Percentiles rank a stretch among this genome's conserved stretches.
These are phyloP conservation scores for Idaea dimidiata DNA, from an alignment of 2,888 invertebrate species.

Conservation along the genomic window DNA sequence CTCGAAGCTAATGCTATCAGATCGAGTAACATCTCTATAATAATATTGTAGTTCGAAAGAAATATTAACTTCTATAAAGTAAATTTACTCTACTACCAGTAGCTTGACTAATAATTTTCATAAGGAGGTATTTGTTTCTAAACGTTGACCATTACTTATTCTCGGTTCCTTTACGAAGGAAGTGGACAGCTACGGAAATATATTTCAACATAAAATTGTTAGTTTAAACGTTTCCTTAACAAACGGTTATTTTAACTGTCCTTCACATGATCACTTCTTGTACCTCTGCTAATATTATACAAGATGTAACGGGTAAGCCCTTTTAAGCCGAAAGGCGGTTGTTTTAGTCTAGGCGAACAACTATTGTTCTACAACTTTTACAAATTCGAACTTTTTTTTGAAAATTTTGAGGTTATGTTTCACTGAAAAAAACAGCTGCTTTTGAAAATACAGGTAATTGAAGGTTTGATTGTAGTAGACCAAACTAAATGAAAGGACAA, in stretches of 20 bases:
- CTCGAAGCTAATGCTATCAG: neutral
- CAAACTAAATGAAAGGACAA: too few relatives aligned
- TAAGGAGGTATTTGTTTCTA: neutral
- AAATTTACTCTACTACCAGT: neutral
- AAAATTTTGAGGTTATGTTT: too few relatives aligned
- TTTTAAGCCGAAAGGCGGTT: too few relatives aligned
- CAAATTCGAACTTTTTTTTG: too few relatives aligned
- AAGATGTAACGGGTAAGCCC: constrained; percentile 48
- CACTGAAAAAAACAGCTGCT: too few relatives aligned
- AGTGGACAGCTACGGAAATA: neutral
- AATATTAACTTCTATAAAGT: neutral
- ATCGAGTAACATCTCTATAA: neutral
- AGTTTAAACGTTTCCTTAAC: neutral
- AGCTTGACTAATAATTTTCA: neutral
- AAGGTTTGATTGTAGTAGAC: too few relatives aligned
- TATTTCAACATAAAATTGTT: neutral
- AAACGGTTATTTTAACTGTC: neutral
- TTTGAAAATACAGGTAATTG: too few relatives aligned
- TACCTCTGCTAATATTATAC: neutral
- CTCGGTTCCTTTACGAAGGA: neutral
- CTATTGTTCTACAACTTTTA: too few relatives aligned
- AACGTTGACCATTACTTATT: neutral
- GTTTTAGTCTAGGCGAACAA: too few relatives aligned
- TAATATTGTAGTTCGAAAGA: neutral
- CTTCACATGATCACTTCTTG: neutral